phyloP scores from a whole-genome alignment of 1,140 invertebrate species.

The Drosophila insularis region DNA sequence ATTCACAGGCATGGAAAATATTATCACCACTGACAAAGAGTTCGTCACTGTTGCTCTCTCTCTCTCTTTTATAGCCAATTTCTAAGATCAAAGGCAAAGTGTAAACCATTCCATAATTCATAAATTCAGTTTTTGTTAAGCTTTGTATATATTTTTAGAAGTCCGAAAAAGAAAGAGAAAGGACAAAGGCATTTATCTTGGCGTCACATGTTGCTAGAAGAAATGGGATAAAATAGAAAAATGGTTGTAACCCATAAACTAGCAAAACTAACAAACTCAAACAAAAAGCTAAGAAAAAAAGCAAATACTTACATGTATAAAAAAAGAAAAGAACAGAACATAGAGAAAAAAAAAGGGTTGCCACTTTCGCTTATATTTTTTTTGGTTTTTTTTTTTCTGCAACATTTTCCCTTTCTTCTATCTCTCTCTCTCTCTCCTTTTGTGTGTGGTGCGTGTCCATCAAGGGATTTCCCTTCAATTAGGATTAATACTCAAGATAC shows the following conservation, averaged over 20 bases:
- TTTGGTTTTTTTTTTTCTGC: background rate
- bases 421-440: background rate
- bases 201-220: slow-evolving; percentile 26
- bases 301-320: slow-evolving; percentile 5
- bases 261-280: slow-evolving; percentile 39
- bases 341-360: slow-evolving; percentile 61
- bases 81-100: no score
- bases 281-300: slow-evolving; percentile 34
- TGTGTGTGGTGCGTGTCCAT: slow-evolving; percentile 59
- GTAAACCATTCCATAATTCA: no score
- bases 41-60: no score
- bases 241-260: slow-evolving; percentile 4
- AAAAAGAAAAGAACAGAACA: slow-evolving; percentile 15
- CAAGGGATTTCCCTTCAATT: slow-evolving; percentile 79
- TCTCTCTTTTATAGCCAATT: no score
- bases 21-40: no score
- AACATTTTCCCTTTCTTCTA: slow-evolving; percentile 5
- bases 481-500: slow-evolving; percentile 80
- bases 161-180: slow-evolving; percentile 28
- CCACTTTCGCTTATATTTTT: slow-evolving; percentile 25
- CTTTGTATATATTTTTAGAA: no score
- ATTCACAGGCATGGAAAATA: no score
- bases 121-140: no score
- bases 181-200: slow-evolving; percentile 23
- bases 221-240: slow-evolving; percentile 54